A percentile compares a stretch with the other conserved stretches of the same genome.
These are phyloP conservation scores for Drosophila subquinaria DNA, from an alignment of 2,888 invertebrate genomes.

Conservation along the genomic window DNA sequence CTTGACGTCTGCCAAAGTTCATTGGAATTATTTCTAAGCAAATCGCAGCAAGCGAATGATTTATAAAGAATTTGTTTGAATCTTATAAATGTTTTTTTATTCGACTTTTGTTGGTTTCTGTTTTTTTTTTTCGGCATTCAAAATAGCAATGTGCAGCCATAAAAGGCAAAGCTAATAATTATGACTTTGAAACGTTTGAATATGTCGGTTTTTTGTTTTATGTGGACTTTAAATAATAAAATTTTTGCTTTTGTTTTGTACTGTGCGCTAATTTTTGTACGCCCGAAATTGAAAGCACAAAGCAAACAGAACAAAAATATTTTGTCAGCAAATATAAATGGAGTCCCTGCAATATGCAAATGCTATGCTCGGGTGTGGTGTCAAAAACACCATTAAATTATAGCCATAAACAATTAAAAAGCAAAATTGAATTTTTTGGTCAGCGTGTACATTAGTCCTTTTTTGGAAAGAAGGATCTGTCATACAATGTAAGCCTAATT, in stretches of 20 bases:
- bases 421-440: slow-evolving; percentile 18
- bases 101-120: slow-evolving; percentile 16
- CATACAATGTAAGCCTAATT: background rate
- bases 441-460: slow-evolving; percentile 50
- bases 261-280: slow-evolving; percentile 30
- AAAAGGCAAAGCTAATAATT: slow-evolving; percentile 73
- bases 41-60: slow-evolving; percentile 62
- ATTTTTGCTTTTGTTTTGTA: slow-evolving; percentile 10
- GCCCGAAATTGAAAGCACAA: slow-evolving; percentile 15
- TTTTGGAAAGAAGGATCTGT: slow-evolving; percentile 21
- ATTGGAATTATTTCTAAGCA: slow-evolving; percentile 63
- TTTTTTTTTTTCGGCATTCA: slow-evolving; percentile 43
- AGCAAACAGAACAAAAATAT: slow-evolving; percentile 46
- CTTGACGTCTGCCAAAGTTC: slow-evolving; percentile 66
- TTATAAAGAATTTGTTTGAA: slow-evolving; percentile 70
- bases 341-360: slow-evolving; percentile 41
- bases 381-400: slow-evolving; percentile 71
- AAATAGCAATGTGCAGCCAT: slow-evolving; percentile 52
- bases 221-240: slow-evolving; percentile 15
- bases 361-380: slow-evolving; percentile 47
- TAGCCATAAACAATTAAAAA: slow-evolving; percentile 29
- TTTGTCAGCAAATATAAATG: slow-evolving; percentile 46
- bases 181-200: slow-evolving; percentile 60
- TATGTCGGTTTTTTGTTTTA: slow-evolving; percentile 25
- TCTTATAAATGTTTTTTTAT: slow-evolving; percentile 30